Conservation (phyloP, 2,888 invertebrate genomes). For the Keiferia lycopersicella region DNA sequence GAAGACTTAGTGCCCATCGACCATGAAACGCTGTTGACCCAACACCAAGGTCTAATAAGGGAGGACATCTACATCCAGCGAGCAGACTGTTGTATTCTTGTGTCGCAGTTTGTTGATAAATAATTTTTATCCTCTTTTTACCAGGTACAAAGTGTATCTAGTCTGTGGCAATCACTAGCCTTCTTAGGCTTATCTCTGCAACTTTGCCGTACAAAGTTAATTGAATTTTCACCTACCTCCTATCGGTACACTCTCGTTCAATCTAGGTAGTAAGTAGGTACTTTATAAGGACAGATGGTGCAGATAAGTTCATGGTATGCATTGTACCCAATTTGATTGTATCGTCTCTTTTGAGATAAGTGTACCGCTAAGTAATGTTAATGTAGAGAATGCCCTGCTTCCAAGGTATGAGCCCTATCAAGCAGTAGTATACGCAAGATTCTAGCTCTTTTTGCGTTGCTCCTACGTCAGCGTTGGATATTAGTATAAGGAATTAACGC, state of each 20-base stretch:
- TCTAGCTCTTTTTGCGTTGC: no score
- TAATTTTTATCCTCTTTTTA: background rate
- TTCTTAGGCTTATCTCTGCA: conserved; percentile 7
- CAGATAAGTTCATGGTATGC: background rate
- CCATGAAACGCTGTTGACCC: no score
- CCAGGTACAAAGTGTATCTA: background rate
- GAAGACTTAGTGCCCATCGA: no score
- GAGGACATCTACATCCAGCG: no score
- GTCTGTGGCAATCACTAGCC: background rate
- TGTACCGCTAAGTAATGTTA: background rate
- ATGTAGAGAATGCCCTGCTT: no score
- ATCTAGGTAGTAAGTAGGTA: background rate
- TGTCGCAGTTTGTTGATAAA: no score
- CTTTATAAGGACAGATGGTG: conserved; percentile 6
- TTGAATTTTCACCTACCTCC: conserved; percentile 20
- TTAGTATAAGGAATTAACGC: no score
- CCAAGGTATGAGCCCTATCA: no score
- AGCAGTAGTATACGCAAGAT: no score
- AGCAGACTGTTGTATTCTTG: no score
- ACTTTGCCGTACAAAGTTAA: conserved; percentile 11
- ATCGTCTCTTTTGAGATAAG: background rate
- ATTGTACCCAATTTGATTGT: conserved; percentile 1
- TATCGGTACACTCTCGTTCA: background rate
- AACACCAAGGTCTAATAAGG: no score
- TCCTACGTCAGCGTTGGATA: no score